Evolutionary conservation across 1,140 invertebrate genomes (phyloP).

Genomic region (Procambarus clarkii): DNA sequence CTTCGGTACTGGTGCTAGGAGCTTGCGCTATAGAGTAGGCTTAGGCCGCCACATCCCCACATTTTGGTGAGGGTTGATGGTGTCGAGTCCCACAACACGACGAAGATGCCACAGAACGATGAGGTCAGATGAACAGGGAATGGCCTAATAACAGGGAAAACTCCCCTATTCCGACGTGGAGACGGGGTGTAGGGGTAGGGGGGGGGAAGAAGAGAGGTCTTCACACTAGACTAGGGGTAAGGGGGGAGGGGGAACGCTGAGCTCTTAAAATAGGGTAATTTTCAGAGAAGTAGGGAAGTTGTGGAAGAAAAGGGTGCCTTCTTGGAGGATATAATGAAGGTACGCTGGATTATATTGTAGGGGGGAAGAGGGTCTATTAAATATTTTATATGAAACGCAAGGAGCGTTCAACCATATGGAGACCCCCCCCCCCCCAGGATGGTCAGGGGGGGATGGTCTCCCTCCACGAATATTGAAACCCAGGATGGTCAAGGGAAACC

Average conservation of each 20-base stretch:
- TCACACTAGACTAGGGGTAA: not conserved
- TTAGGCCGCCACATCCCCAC: not conserved
- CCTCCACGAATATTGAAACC: too few relatives aligned
- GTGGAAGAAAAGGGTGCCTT: not conserved
- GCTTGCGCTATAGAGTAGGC: not conserved
- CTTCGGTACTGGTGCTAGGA: not conserved
- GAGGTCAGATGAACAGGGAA: slow-evolving; percentile 24
- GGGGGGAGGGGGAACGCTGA: not conserved
- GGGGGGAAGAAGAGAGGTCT: not conserved
- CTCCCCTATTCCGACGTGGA: not conserved
- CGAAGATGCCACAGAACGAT: slow-evolving; percentile 29
- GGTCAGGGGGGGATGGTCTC: too few relatives aligned
- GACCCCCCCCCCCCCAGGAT: too few relatives aligned
- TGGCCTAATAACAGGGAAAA: slow-evolving; percentile 19
- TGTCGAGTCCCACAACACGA: slow-evolving; percentile 12
- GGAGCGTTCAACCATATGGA: too few relatives aligned
- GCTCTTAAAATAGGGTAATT: slow-evolving; percentile 32
- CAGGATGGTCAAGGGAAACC: too few relatives aligned
- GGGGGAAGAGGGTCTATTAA: not conserved
- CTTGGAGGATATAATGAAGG: slow-evolving; percentile 3
- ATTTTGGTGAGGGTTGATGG: not conserved
- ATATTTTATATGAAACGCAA: too few relatives aligned
- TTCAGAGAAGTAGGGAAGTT: slow-evolving; percentile 22
- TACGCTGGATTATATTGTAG: not conserved
- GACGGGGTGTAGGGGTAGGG: too few relatives aligned